phyloP scores from a whole-genome alignment of 1,140 invertebrate genomes.

The Pseudomyrmex gracilis region DNA sequence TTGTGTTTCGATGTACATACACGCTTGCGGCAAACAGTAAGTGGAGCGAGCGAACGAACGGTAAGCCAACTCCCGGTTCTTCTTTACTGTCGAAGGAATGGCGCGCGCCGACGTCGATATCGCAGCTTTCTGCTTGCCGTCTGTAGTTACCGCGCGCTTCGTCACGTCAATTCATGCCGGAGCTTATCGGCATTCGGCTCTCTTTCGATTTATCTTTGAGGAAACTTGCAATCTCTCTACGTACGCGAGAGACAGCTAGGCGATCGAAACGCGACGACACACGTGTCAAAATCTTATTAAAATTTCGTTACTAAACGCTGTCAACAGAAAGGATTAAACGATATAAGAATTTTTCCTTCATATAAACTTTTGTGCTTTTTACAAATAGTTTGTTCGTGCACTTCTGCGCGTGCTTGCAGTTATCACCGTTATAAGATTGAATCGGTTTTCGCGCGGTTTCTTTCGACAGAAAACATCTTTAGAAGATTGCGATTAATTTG shows the following conservation, averaged over 20 bases:
- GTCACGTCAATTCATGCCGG: conserved; percentile 23
- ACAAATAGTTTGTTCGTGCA: too few relatives aligned
- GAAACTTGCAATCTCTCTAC: conserved; percentile 8
- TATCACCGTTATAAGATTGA: too few relatives aligned
- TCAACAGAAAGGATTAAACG: too few relatives aligned
- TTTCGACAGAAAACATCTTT: too few relatives aligned
- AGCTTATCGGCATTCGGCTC: conserved; percentile 34
- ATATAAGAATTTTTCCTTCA: too few relatives aligned
- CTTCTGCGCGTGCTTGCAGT: too few relatives aligned
- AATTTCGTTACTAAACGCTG: too few relatives aligned
- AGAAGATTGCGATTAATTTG: too few relatives aligned
- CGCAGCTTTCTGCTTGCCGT: conserved; percentile 52
- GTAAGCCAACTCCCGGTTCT: conserved; percentile 19
- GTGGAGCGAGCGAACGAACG: conserved; percentile 26
- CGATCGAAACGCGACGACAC: too few relatives aligned
- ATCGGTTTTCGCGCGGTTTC: too few relatives aligned
- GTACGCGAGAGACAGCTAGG: neutral
- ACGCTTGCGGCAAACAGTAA: conserved; percentile 31
- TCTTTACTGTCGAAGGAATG: conserved; percentile 42
- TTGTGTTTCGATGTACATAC: conserved; percentile 25
- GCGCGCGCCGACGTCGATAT: conserved; percentile 54
- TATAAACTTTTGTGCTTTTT: too few relatives aligned
- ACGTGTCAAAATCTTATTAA: neutral
- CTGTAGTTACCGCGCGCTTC: conserved; percentile 35
- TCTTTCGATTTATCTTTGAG: conserved; percentile 16